Conservation (phyloP, 2,113 vertebrate species). For the Corythornis vintsioides region DNA sequence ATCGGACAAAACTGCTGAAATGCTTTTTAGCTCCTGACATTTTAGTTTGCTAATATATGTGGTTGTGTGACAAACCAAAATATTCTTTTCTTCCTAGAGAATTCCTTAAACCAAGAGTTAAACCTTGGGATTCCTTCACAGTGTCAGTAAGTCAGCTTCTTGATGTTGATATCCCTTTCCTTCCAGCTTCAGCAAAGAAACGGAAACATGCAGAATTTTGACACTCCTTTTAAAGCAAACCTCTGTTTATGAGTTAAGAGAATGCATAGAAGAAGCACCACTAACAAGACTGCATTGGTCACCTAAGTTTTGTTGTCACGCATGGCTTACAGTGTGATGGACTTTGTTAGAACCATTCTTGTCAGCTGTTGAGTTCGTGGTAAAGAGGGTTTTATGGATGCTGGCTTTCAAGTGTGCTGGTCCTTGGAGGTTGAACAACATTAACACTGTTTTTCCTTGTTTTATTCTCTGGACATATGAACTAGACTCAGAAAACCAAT, state of each 20-base stretch:
- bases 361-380: background rate
- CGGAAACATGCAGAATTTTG: background rate
- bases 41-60: background rate
- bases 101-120: background rate
- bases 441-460: conserved; percentile 1
- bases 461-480: background rate
- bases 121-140: background rate
- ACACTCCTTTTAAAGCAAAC: background rate
- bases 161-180: background rate
- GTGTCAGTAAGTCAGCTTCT: background rate
- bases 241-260: background rate
- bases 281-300: background rate
- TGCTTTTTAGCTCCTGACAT: background rate
- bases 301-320: background rate
- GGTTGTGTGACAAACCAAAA: background rate
- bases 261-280: background rate
- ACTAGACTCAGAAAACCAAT: conserved; percentile 4
- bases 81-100: background rate
- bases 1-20: background rate
- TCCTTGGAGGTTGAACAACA: background rate
- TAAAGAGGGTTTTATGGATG: background rate
- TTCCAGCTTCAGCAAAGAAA: background rate
- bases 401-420: background rate
- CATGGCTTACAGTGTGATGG: background rate
- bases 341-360: background rate